Percentiles rank a stretch among this genome's conserved stretches.
Evolutionary conservation across 2,797 vertebrate genomes (phyloP).

Genomic region (Ctenopoma kingsleyae): DNA sequence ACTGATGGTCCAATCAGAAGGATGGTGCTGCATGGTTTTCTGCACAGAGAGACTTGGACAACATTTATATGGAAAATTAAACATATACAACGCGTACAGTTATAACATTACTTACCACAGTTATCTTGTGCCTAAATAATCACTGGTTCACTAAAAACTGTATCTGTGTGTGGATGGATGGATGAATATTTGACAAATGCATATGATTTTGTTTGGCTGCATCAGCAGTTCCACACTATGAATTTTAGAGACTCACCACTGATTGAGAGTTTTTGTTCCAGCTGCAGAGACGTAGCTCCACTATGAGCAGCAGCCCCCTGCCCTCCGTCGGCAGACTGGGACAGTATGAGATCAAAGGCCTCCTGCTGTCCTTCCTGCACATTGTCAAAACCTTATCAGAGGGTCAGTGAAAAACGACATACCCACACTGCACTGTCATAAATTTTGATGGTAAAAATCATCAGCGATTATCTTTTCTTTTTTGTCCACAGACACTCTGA

Average conservation of each 20-base stretch:
- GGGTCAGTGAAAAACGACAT: conserved; percentile 81
- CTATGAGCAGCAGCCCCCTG: conserved; percentile 84
- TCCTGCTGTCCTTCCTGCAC: conserved; percentile 94
- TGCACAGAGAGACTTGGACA: no score
- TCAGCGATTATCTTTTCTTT: background rate
- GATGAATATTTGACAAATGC: background rate
- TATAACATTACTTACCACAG: no score
- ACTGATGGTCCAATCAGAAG: no score
- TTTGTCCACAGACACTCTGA: conserved; percentile 88
- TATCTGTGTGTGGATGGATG: no score
- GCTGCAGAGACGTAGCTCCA: conserved; percentile 89
- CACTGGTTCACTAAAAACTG: no score
- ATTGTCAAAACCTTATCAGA: conserved; percentile 93
- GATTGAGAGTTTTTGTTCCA: conserved; percentile 54
- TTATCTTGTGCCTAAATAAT: no score
- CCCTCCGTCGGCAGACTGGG: conserved; percentile 89
- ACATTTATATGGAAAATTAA: no score
- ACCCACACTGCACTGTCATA: background rate
- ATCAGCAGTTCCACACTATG: background rate
- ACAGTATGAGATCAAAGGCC: conserved; percentile 92
- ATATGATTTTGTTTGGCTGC: background rate
- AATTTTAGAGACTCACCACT: background rate
- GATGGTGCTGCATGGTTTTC: no score
- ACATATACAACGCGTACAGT: no score
- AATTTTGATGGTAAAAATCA: background rate